Base-by-base conservation (phyloP, 2,113 vertebrate species). In the Osmerus mordax region DNA sequence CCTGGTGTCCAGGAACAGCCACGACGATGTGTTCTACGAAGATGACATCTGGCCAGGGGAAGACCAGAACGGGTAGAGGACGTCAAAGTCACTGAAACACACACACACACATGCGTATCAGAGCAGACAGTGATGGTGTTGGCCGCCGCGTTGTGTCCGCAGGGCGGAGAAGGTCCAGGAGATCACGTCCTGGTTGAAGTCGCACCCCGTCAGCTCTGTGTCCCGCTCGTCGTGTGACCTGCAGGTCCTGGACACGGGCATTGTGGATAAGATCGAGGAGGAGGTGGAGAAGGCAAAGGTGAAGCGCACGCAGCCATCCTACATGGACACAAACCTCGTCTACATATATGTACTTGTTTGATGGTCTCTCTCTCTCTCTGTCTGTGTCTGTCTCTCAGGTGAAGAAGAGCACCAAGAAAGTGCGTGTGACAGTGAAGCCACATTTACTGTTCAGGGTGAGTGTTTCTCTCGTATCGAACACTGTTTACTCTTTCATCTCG, bases 21-120 rank as follows among this genome's bases (percentile, higher is more conserved):
- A 98, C 21, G 97, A 99, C 67, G 96, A 99, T 77, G 89, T 98
- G 56, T 99, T 98, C 88, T 99, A 98, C 55, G 97, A 99, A 88
- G 96, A 99, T 76, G 96, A 99, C 72, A 94, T 99, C 87, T 99
- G 97, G 97, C 92, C 97, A 55, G 93, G 91, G 82, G 94, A 93
- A 73, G 93, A 96, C 72, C 94, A 96, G 79, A 97, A 96, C 58
- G 95, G 96, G 97, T 99, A 89, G 85, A 14, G 81, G 12, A 60
- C 25, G 5, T 32, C 18, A 15, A n/a, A 14, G 75, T 62, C n/a
- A 32, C 32, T 3, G 59, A 68, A 0, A 67, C n/a, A 29, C 32
- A 76, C 41, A n/a, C 41, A 65, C 28, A 29, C 61, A 5, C 28
- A 32, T 32, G 32, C 2, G 41, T 47, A 7, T 47, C 7, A 47